Evolutionary conservation across 2,888 invertebrate species (phyloP), one percentile per base, ranked within the genome.

Genomic region (Stenodera caucasica): DNA sequence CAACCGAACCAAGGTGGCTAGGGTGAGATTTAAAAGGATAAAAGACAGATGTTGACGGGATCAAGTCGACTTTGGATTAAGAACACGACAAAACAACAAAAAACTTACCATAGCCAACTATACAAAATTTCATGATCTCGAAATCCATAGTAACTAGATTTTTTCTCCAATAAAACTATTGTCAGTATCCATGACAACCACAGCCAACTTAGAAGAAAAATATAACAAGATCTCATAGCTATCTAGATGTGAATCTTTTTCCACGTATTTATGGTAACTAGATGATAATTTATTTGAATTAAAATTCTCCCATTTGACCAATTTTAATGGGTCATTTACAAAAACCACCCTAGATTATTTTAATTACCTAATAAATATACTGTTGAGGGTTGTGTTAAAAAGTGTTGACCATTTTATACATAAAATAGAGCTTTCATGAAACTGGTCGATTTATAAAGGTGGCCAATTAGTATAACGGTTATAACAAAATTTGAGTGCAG

Each of bases 311-410:
- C 15, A 45, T 11, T 45, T 56, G 60, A 51, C 57, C 55, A n/a
- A 52, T 35, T 70, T 69, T 72, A 72, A 70, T 65, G 68, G 65
- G 5, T 61, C 58, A 65, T 60, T 66, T 68, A n/a, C n/a, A 70
- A 71, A 35, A 35, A 72, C 70, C 67, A 66, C 68, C 68, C 66
- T 66, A 69, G 74, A 74, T 74, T 74, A 74, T 73, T 72, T 73
- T 73, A 73, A 74, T 73, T 71, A 69, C 70, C 69, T 64, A 70
- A 74, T 74, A 74, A 74, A 74, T 74, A 73, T 66, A 53, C 59
- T 54, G 37, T 40, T 40, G 9, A 40, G 57, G 66, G 67, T 69
- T n/a, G n/a, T 67, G 69, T 72, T 74, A 72, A 72, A 74, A 71
- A 74, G 70, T 67, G 72, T 67, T 69, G 70, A 71, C 70, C 72